phyloP scores from a whole-genome alignment of 2,797 vertebrate species.

The Microhierax caerulescens region DNA sequence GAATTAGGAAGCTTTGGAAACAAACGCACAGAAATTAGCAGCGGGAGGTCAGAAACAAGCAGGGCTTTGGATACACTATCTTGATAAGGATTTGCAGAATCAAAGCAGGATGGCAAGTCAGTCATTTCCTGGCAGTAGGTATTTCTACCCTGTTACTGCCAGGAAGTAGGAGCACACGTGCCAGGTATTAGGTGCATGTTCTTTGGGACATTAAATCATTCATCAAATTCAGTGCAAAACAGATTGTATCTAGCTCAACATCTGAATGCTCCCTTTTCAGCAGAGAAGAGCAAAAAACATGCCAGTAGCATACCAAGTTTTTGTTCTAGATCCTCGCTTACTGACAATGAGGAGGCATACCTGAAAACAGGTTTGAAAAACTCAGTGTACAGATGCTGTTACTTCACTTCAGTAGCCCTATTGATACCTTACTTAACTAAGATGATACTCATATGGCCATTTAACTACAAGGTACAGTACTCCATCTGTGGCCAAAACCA shows the following conservation, averaged over 20 bases:
- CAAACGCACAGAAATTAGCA: constrained; percentile 40
- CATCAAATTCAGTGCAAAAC: background rate
- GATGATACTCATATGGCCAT: rapidly evolving
- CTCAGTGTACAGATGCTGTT: background rate
- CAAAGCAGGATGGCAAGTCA: background rate
- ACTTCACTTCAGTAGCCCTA: background rate
- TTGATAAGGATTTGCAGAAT: constrained; percentile 37
- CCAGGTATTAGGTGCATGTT: background rate
- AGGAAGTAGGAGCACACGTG: background rate
- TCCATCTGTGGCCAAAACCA: background rate
- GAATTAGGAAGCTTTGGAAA: constrained; percentile 51
- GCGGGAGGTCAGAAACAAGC: background rate
- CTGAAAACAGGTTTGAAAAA: background rate
- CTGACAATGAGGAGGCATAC: background rate
- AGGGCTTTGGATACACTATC: background rate
- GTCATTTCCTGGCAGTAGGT: background rate
- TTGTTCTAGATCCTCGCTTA: background rate
- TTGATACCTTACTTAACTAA: background rate
- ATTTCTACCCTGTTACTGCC: background rate
- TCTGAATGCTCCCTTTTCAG: background rate
- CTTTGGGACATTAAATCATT: background rate
- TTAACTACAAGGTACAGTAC: background rate
- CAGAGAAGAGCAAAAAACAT: background rate
- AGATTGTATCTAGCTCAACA: background rate
- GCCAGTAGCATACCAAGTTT: background rate